Conservation (phyloP, 2,797 vertebrate genomes). For the Dryobates pubescens region DNA sequence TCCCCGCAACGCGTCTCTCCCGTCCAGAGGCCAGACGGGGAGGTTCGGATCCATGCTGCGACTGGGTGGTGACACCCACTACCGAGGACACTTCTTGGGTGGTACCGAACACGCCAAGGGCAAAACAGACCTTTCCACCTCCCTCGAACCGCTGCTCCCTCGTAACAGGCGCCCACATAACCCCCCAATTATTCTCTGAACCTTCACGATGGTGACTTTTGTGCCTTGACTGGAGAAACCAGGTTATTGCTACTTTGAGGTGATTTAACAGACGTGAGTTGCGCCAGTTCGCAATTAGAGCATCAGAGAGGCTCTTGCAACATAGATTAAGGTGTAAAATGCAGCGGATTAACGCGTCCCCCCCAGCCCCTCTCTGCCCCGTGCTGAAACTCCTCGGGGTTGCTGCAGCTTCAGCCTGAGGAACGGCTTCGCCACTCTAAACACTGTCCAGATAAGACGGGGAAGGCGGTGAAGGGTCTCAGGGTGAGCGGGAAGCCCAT, state of each 20-base stretch:
- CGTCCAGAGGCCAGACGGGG: neutral
- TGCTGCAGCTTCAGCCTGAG: neutral
- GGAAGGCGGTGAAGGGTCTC: neutral
- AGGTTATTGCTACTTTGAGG: neutral
- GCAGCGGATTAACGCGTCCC: neutral
- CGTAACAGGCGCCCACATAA: neutral
- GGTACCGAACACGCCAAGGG: constrained; percentile 1
- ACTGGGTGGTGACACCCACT: neutral
- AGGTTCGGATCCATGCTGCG: too few species aligned
- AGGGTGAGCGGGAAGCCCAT: neutral
- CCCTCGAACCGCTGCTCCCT: neutral
- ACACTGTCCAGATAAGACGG: neutral
- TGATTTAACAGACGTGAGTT: constrained; percentile 30
- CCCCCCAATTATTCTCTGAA: neutral
- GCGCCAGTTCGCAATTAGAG: constrained; percentile 15
- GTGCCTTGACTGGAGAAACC: neutral
- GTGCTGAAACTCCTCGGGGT: constrained; percentile 9
- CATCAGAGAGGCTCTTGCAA: constrained; percentile 24
- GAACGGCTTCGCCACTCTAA: neutral
- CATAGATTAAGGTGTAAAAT: neutral
- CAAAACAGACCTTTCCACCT: neutral
- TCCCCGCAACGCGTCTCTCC: too few species aligned
- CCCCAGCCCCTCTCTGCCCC: neutral
- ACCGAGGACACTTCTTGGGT: constrained; percentile 39
- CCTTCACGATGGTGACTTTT: constrained; percentile 61